Percentiles rank a stretch among this genome's conserved stretches.
These are phyloP conservation scores for Erinaceus europaeus DNA, from an alignment of 2,113 vertebrate genomes.

Conservation along the genomic window DNA sequence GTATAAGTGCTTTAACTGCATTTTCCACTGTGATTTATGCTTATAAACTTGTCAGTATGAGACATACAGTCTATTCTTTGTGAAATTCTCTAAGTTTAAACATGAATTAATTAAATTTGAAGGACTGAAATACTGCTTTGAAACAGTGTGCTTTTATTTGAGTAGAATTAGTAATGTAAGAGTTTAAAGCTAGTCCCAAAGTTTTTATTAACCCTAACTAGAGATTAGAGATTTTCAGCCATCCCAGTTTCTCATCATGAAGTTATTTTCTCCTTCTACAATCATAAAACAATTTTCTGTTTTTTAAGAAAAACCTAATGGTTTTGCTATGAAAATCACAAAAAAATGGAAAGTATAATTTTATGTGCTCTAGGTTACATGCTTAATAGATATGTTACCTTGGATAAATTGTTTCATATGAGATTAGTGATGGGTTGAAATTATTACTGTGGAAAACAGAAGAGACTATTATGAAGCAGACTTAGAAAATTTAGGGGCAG, in stretches of 20 bases:
- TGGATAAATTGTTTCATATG: not conserved
- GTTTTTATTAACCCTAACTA: not conserved
- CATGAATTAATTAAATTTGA: conserved; percentile 28
- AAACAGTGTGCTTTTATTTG: too few species aligned
- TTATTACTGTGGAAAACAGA: not conserved
- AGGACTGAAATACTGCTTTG: too few species aligned
- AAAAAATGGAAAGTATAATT: not conserved
- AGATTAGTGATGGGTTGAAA: not conserved
- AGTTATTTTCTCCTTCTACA: conserved; percentile 3
- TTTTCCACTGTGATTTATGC: conserved; percentile 18
- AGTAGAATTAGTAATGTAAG: too few species aligned
- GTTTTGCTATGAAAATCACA: not conserved
- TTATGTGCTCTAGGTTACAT: not conserved
- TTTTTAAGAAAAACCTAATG: not conserved
- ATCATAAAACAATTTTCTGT: not conserved
- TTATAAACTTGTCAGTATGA: conserved; percentile 39
- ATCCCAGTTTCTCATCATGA: not conserved
- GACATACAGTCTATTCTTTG: not conserved
- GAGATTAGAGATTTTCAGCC: conserved; percentile 24
- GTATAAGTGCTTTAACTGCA: conserved; percentile 14
- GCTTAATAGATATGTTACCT: not conserved
- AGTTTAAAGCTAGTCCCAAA: conserved; percentile 7
- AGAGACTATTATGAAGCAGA: not conserved
- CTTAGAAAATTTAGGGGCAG: not conserved
- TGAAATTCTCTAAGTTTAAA: conserved; percentile 50